phyloP scores from a whole-genome alignment of 2,797 vertebrate genomes.

The Phoebastria nigripes region DNA sequence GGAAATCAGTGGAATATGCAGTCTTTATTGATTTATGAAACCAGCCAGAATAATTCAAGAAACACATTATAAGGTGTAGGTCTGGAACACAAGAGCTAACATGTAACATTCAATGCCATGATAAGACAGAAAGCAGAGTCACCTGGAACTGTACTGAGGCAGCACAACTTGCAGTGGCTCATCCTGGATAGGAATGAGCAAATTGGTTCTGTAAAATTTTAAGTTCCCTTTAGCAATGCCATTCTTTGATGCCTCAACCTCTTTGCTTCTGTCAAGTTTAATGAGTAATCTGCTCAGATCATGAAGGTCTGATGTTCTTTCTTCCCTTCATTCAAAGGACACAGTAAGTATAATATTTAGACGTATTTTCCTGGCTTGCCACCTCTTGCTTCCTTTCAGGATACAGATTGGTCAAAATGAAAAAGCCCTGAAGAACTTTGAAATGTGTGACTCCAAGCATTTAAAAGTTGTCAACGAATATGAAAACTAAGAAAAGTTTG shows the following conservation, averaged over 20 bases:
- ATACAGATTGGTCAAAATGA: not conserved
- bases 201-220: not conserved
- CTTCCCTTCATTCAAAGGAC: not conserved
- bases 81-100: not conserved
- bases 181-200: not conserved
- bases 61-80: not conserved
- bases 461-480: not conserved
- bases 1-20: not conserved
- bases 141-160: not conserved
- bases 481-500: not conserved
- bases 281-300: not conserved
- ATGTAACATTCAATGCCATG: not conserved
- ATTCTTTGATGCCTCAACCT: not conserved
- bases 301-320: not conserved
- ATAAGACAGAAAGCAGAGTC: not conserved
- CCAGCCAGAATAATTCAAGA: not conserved
- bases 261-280: not conserved
- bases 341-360: not conserved
- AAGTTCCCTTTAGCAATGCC: not conserved
- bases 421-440: not conserved
- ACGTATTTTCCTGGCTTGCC: not conserved
- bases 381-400: not conserved
- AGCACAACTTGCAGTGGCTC: not conserved
- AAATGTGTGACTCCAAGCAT: not conserved
- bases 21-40: not conserved